Evolutionary conservation across 2,888 invertebrate species (phyloP).

Genomic region (Athetis lepigone): DNA sequence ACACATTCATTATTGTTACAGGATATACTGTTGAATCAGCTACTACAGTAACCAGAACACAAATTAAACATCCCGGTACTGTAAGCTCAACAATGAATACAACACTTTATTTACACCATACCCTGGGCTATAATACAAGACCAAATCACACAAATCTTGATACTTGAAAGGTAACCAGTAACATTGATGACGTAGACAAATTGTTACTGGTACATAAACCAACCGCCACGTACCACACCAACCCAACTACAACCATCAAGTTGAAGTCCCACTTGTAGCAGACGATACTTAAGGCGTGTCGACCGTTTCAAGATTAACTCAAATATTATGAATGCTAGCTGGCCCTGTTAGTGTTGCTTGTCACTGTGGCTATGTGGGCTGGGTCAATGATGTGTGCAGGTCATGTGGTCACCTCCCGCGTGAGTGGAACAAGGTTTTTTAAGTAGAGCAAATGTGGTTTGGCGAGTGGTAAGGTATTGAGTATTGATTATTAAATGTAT

Average conservation of each 20-base stretch:
- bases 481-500: neutral
- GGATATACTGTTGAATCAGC: too few relatives aligned
- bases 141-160: neutral
- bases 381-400: neutral
- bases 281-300: conserved; percentile 24
- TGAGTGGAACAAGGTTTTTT: neutral
- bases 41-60: too few relatives aligned
- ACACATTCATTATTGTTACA: neutral
- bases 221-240: conserved; percentile 23
- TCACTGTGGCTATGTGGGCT: conserved; percentile 12
- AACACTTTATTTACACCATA: too few relatives aligned
- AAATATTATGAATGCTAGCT: conserved; percentile 51
- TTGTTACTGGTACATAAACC: conserved; percentile 20
- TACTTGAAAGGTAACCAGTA: neutral
- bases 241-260: too few relatives aligned
- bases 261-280: conserved; percentile 29
- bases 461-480: neutral
- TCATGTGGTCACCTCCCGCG: conserved; percentile 16
- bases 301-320: conserved; percentile 36
- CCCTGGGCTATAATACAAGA: too few relatives aligned
- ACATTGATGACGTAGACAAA: conserved; percentile 1
- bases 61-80: too few relatives aligned
- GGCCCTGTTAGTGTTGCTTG: conserved; percentile 31
- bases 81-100: conserved; percentile 12
- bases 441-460: too few relatives aligned